Evolutionary conservation across 2,888 invertebrate genomes (phyloP), one percentile per base, ranked within the genome.

Genomic region (Micoletzkya japonica): DNA sequence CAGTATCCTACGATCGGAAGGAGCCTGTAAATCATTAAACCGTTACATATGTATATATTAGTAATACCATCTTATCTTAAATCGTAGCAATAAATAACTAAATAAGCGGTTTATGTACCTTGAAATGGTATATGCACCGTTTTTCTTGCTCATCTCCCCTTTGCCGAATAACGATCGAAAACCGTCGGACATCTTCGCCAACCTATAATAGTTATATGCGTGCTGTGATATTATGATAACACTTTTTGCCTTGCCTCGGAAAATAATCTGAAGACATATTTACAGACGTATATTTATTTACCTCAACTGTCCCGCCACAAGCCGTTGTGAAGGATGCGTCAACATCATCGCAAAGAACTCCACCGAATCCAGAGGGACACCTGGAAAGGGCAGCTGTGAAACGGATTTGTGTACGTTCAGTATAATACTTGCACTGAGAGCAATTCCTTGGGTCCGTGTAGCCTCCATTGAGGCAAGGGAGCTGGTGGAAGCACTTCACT

Each of bases 281-380:
- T 34, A n/a, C 32, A 17, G 4, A 34, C 32, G 34, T 63, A n/a
- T 2, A 14, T 14, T 7, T 17, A 59, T 20, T 69, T 10, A 76
- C 78, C 2, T 72, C 50, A 2, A 79, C 39, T 1, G 60, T 60
- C 10, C 79, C 79, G 7, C 79, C 79, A 72, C 79, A 79, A 54
- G 66, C 57, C 26, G 39, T 71, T 1, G 77, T 74, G 56, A 77
- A 78, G 0, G 78, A 78, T 7, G 72, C 54, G 44, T 73, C 72
- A 2, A 77, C 70, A 10, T 49, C 56, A n/a, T 77, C 73, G 70
- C 79, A 79, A 26, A 44, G 67, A 10, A 54, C 34, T 4, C 79
- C 79, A 10, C 75, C 76, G 37, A 76, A 79, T 14, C 79, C 79
- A 66, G 71, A 63, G 4, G 77, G 79, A 71, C 79, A 79, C 69